Evolutionary conservation across 2,888 invertebrate species (phyloP).

Genomic region (Philaethria dido): DNA sequence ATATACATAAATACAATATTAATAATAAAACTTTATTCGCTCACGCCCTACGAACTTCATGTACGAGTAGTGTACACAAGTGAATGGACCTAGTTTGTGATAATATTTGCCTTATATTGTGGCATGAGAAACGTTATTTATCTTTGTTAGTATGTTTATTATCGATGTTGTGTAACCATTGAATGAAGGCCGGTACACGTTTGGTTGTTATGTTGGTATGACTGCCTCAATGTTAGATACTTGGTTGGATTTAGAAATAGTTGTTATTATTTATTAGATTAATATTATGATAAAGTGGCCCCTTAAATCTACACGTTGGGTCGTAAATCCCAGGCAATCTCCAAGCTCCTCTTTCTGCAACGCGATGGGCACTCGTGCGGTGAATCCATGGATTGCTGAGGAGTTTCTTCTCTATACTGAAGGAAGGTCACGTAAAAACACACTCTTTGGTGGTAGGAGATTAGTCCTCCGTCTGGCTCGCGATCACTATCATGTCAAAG

Average conservation of each 20-base stretch:
- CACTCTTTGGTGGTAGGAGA: too few relatives aligned
- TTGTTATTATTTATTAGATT: background rate
- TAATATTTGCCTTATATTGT: conserved; percentile 25
- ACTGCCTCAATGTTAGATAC: background rate
- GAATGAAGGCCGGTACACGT: conserved; percentile 15
- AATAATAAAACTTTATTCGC: background rate
- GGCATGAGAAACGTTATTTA: conserved; percentile 28
- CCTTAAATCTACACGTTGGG: too few relatives aligned
- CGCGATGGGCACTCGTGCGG: too few relatives aligned
- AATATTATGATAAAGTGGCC: too few relatives aligned
- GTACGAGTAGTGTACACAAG: conserved; percentile 27
- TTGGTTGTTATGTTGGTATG: background rate
- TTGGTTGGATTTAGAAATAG: background rate
- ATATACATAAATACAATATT: background rate
- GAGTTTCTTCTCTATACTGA: too few relatives aligned
- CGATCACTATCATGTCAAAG: too few relatives aligned
- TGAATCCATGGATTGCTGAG: too few relatives aligned
- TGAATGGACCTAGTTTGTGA: conserved; percentile 16
- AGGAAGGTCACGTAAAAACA: too few relatives aligned
- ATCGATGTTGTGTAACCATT: conserved; percentile 24
- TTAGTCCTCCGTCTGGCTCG: too few relatives aligned
- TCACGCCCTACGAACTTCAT: conserved; percentile 17
- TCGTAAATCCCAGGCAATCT: too few relatives aligned
- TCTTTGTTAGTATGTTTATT: conserved; percentile 23
- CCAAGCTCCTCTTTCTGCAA: too few relatives aligned